Conservation (phyloP, 2,888 invertebrate species). For the Volucella bombylans region DNA sequence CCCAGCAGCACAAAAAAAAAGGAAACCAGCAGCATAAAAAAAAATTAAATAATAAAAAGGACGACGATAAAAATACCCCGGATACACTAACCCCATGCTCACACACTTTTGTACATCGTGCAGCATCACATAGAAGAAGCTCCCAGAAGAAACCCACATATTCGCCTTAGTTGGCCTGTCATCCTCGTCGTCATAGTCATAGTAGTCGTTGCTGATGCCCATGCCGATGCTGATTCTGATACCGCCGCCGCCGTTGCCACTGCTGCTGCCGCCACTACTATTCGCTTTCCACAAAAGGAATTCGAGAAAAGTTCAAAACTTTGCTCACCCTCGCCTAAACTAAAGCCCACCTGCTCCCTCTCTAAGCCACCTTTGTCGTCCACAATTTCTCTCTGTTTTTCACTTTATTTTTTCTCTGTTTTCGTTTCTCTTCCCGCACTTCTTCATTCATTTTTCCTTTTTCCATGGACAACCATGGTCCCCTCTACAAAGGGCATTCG, state of each 20-base stretch:
- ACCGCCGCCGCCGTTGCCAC: constrained; percentile 11
- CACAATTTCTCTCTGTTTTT: constrained; percentile 57
- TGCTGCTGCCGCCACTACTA: constrained; percentile 17
- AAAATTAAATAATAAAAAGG: constrained; percentile 60
- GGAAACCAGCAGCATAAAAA: constrained; percentile 28
- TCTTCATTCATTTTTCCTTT: constrained; percentile 21
- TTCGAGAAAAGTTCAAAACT: constrained; percentile 73
- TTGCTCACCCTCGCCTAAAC: constrained; percentile 68
- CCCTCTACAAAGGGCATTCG: constrained; percentile 69
- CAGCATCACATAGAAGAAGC: neutral
- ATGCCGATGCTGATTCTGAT: constrained; percentile 18
- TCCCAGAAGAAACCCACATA: constrained; percentile 60
- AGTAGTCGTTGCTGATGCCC: constrained; percentile 6
- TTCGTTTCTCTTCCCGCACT: constrained; percentile 2
- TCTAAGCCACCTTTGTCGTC: constrained; percentile 43
- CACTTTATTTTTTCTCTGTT: constrained; percentile 27
- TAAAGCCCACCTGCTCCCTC: constrained; percentile 35
- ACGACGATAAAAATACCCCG: constrained; percentile 54
- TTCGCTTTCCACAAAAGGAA: constrained; percentile 67
- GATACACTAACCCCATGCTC: constrained; percentile 30
- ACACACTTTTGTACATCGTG: constrained; percentile 15
- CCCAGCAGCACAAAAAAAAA: neutral
- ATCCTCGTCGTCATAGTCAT: neutral
- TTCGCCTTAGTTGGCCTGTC: constrained; percentile 41
- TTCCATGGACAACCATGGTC: constrained; percentile 54